Percentiles rank a stretch among this genome's conserved stretches.
These are phyloP conservation scores for Whitmania pigra DNA, from an alignment of 1,140 invertebrate species.

Conservation along the genomic window DNA sequence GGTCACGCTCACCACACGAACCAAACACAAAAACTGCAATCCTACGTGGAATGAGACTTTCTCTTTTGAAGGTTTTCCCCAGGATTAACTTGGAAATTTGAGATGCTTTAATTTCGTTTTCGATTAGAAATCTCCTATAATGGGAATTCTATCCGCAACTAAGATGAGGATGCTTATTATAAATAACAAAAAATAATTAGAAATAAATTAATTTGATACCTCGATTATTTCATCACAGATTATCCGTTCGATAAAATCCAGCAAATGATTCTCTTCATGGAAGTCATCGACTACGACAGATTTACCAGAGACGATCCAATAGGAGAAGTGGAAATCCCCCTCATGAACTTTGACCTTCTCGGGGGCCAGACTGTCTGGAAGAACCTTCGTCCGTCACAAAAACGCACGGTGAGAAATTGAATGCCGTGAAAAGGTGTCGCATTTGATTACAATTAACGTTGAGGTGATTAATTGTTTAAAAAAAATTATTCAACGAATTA, in stretches of 20 bases:
- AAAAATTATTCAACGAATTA: no score
- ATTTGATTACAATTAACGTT: no score
- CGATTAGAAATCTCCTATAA: neutral
- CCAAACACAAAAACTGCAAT: conserved; percentile 25
- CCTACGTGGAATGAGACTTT: conserved; percentile 25
- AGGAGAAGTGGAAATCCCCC: conserved; percentile 81
- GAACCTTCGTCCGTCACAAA: conserved; percentile 38
- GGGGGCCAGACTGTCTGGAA: conserved; percentile 42
- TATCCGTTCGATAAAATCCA: conserved; percentile 83
- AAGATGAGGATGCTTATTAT: neutral
- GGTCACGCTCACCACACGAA: conserved; percentile 21
- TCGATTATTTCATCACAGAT: conserved; percentile 46
- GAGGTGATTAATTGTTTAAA: no score
- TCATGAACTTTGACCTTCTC: conserved; percentile 63
- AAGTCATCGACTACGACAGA: conserved; percentile 88
- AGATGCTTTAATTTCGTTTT: neutral
- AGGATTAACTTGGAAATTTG: conserved; percentile 4
- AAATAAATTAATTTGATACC: neutral
- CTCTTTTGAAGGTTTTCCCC: conserved; percentile 25
- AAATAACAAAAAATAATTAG: neutral
- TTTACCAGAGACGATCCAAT: conserved; percentile 88
- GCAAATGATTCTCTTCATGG: conserved; percentile 75
- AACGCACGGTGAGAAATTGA: conserved; percentile 34
- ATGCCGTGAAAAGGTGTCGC: no score
- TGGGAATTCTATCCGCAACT: neutral